Evolutionary conservation across 2,888 invertebrate species (phyloP), one percentile per base, ranked within the genome.

Genomic region (Leucophenga maculata): DNA sequence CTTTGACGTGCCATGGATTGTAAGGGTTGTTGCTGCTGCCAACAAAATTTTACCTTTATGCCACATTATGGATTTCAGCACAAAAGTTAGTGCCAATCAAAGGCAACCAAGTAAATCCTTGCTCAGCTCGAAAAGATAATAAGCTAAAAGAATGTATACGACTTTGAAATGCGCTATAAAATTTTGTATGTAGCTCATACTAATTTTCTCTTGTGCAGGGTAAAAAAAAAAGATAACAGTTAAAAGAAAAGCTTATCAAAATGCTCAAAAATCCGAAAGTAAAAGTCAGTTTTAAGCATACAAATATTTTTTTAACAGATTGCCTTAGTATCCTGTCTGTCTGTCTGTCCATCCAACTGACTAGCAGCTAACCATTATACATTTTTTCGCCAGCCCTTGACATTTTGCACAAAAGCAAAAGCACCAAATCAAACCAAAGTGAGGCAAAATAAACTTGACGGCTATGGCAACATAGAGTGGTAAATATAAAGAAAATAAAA

Each of bases 51-150:
- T 4, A 26, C 26, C 26, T 26, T 26, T 26, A 26, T 26, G n/a
- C 26, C 26, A 26, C 26, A 26, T 3, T 4, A 26, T 26, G 26
- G 4, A 26, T 26, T 26, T 26, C 26, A 26, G 4, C 26, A 26
- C 26, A 26, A 26, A 26, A 26, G 26, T 26, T 26, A 4, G 14
- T 57, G 57, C 57, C 57, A 57, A 57, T 57, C 57, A 57, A 26
- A 57, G 26, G 14, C 3, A 57, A 4, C 9, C 20, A 57, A 55
- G 26, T 26, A 46, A n/a, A 46, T 46, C 46, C 46, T 46, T 46
- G n/a, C n/a, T n/a, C n/a, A n/a, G n/a, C n/a, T n/a, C n/a, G n/a
- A n/a, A n/a, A n/a, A n/a, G n/a, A n/a, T n/a, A n/a, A n/a, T n/a
- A n/a, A n/a, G n/a, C n/a, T n/a, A n/a, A n/a, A n/a, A n/a, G n/a